These are phyloP conservation scores for Drosophila repleta DNA, from an alignment of 1,140 invertebrate species.

Conservation along the genomic window DNA sequence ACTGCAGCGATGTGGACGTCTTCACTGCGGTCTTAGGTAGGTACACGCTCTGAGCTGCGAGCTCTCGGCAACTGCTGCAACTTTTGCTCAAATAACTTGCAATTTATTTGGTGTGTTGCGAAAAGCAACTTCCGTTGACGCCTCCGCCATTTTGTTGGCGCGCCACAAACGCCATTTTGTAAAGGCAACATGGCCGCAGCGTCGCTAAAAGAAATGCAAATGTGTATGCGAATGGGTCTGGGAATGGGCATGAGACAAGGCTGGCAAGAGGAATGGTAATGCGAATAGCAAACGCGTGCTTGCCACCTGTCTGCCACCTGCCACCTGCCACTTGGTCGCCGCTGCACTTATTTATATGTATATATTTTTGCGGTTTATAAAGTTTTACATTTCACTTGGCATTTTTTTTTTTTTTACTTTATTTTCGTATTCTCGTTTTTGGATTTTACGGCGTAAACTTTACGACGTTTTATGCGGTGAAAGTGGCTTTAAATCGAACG, in stretches of 20 bases:
- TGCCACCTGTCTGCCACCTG: conserved; percentile 33
- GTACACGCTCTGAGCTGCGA: conserved; percentile 11
- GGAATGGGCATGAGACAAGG: neutral
- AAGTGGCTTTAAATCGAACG: conserved; percentile 65
- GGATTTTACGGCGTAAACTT: conserved; percentile 67
- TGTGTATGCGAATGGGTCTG: conserved; percentile 50
- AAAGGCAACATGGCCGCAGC: conserved; percentile 63
- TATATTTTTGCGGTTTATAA: conserved; percentile 72
- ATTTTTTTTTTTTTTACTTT: conserved; percentile 44
- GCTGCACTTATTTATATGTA: conserved; percentile 67
- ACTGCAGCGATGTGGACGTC: conserved; percentile 47
- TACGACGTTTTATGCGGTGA: conserved; percentile 70
- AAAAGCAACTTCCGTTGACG: conserved; percentile 82
- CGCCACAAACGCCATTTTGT: conserved; percentile 78
- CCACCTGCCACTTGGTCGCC: conserved; percentile 18
- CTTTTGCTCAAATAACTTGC: conserved; percentile 78
- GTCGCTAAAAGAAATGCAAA: conserved; percentile 63
- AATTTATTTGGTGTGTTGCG: conserved; percentile 76
- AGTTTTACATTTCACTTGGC: conserved; percentile 67
- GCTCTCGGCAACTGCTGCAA: conserved; percentile 24
- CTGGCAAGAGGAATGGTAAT: neutral
- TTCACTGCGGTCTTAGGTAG: conserved; percentile 68
- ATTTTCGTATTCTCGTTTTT: conserved; percentile 50
- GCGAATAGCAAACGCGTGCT: conserved; percentile 15
- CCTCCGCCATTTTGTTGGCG: conserved; percentile 78